Percentiles rank a stretch among this genome's conserved stretches.
phyloP scores from a whole-genome alignment of 1,140 invertebrate genomes.

The Papilio helenus region DNA sequence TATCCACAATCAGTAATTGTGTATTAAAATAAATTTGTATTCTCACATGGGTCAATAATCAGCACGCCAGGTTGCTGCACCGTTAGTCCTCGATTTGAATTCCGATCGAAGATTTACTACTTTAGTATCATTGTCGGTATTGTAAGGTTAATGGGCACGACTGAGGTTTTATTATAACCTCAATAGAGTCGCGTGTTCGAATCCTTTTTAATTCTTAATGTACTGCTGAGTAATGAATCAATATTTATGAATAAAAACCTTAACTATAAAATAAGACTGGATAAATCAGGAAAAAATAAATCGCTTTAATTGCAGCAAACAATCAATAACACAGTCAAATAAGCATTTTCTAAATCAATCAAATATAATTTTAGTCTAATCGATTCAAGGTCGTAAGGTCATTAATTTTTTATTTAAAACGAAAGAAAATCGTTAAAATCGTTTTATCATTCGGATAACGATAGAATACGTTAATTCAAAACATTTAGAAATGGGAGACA shows the following conservation, averaged over 20 bases:
- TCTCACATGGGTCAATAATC: neutral
- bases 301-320: no score
- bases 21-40: constrained; percentile 10
- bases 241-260: neutral
- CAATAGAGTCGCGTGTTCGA: neutral
- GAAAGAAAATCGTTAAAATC: neutral
- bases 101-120: constrained; percentile 25
- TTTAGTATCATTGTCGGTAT: constrained; percentile 12
- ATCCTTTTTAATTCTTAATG: neutral
- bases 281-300: no score
- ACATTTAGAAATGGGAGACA: constrained; percentile 15
- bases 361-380: neutral
- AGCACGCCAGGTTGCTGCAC: neutral
- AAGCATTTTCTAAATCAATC: neutral
- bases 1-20: neutral
- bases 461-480: constrained; percentile 23
- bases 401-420: constrained; percentile 10
- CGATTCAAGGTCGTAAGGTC: neutral
- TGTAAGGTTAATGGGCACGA: constrained; percentile 11
- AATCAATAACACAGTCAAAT: neutral
- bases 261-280: neutral
- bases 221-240: neutral
- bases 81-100: constrained; percentile 26
- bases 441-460: neutral
- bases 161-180: neutral